Evolutionary conservation across 2,113 vertebrate genomes (phyloP).

Genomic region (Neofelis nebulosa): DNA sequence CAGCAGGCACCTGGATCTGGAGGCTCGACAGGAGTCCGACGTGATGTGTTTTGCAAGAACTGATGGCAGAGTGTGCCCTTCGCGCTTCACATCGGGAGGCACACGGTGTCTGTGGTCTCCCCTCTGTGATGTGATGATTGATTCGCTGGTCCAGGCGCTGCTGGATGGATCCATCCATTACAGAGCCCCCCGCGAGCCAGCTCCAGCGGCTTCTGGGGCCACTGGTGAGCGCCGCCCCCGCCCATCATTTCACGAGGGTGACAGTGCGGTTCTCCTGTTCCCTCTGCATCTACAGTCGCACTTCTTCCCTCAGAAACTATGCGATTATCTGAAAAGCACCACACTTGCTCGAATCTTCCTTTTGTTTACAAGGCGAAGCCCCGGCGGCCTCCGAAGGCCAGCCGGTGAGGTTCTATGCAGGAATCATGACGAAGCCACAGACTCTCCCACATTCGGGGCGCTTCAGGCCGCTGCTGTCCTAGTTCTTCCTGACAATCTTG

Average conservation of each 20-base stretch:
- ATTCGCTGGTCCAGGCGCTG: accelerated
- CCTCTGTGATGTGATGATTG: accelerated
- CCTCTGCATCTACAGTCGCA: accelerated
- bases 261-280: accelerated
- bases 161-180: accelerated
- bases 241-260: accelerated
- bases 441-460: accelerated
- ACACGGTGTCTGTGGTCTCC: accelerated
- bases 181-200: not conserved
- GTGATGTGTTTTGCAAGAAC: accelerated
- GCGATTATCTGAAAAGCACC: not conserved
- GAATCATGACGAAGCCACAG: not conserved
- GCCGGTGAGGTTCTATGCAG: not conserved
- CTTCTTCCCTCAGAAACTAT: not conserved
- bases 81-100: accelerated
- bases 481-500: not conserved
- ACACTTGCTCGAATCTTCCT: accelerated
- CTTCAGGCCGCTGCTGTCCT: not conserved
- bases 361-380: not conserved
- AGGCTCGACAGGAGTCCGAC: accelerated
- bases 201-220: accelerated
- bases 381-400: not conserved
- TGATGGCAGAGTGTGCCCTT: accelerated
- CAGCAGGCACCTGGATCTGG: accelerated
- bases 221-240: accelerated